Conservation (phyloP, 2,797 vertebrate genomes). For the Falco cherrug region DNA sequence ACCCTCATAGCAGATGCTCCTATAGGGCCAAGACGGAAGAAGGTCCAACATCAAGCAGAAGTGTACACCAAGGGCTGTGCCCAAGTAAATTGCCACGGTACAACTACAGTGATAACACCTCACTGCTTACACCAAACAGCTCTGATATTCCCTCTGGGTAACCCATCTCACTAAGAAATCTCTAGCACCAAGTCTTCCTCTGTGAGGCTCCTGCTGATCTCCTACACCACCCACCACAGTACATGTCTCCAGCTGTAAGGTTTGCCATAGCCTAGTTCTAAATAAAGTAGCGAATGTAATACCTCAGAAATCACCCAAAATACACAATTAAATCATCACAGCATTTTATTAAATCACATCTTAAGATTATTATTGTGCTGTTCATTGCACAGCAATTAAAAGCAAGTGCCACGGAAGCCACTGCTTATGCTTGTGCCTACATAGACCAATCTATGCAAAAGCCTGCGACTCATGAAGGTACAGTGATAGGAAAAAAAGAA, state of each 20-base stretch:
- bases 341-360: not conserved
- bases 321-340: not conserved
- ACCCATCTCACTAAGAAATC: not conserved
- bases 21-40: not conserved
- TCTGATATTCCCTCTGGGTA: not conserved
- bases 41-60: not conserved
- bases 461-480: not conserved
- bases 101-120: not conserved
- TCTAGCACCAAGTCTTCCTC: not conserved
- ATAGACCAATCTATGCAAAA: slow-evolving; percentile 4
- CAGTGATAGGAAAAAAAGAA: slow-evolving; percentile 21
- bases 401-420: not conserved
- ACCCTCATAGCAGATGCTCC: not conserved
- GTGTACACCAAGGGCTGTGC: not conserved
- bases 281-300: not conserved
- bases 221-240: not conserved
- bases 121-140: not conserved
- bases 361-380: not conserved
- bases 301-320: not conserved
- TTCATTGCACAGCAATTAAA: not conserved
- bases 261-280: not conserved
- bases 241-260: not conserved
- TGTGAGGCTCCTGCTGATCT: not conserved
- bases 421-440: not conserved
- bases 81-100: not conserved